These are phyloP conservation scores for Aproaerema taeniolella DNA, from an alignment of 2,888 invertebrate species.

Conservation along the genomic window DNA sequence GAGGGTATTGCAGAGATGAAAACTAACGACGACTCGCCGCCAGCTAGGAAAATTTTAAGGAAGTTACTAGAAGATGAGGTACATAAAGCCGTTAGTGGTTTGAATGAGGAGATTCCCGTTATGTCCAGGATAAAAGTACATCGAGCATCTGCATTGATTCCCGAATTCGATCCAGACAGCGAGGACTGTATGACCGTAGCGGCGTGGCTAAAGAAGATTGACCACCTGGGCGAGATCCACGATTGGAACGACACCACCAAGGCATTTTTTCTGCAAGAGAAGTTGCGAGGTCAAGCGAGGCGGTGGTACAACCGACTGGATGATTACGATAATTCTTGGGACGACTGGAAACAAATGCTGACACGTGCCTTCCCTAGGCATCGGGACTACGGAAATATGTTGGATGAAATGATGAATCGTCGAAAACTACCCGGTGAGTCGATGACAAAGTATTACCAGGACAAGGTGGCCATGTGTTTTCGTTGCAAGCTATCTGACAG, in stretches of 20 bases:
- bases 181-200: slow-evolving; percentile 17
- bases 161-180: slow-evolving; percentile 20
- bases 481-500: slow-evolving; percentile 27
- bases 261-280: slow-evolving; percentile 23
- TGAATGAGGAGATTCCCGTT: neutral
- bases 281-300: slow-evolving; percentile 24
- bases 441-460: slow-evolving; percentile 31
- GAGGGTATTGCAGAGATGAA: too few relatives aligned
- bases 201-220: slow-evolving; percentile 22
- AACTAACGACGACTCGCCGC: too few relatives aligned
- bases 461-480: slow-evolving; percentile 28
- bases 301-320: slow-evolving; percentile 26
- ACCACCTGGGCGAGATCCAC: slow-evolving; percentile 22
- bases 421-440: slow-evolving; percentile 21
- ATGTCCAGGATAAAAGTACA: neutral
- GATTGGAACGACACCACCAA: slow-evolving; percentile 24
- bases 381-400: slow-evolving; percentile 21
- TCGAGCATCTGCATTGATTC: slow-evolving; percentile 17
- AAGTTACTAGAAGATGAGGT: slow-evolving; percentile 4
- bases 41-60: slow-evolving; percentile 9
- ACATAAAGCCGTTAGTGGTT: slow-evolving; percentile 2
- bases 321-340: slow-evolving; percentile 26
- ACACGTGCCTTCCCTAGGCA: slow-evolving; percentile 25
- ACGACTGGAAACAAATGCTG: slow-evolving; percentile 27
- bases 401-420: slow-evolving; percentile 24